Conservation (phyloP, 2,113 vertebrate species). For the Ranitomeya variabilis region DNA sequence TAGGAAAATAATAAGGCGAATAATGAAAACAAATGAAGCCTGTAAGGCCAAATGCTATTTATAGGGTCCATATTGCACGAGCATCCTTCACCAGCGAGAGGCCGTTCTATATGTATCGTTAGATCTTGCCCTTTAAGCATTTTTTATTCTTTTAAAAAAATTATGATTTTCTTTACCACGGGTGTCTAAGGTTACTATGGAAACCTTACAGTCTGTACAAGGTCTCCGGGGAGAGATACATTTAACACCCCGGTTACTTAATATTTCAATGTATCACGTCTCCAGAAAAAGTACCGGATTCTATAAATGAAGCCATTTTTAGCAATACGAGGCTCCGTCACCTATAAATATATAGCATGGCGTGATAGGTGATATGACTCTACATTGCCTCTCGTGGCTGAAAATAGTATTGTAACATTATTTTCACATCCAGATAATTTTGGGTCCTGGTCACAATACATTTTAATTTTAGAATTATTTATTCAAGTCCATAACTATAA, state of each 20-base stretch:
- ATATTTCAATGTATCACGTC: conserved; percentile 38
- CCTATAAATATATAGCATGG: not conserved
- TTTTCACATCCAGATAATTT: too few species aligned
- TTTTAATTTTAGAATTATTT: too few species aligned
- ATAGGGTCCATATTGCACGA: not conserved
- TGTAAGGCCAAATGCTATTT: not conserved
- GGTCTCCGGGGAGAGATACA: conserved; percentile 14
- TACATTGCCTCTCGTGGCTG: not conserved
- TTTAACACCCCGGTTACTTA: conserved; percentile 45
- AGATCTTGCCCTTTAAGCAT: conserved; percentile 29
- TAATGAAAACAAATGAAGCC: not conserved
- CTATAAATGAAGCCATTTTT: conserved; percentile 14
- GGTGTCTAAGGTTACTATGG: conserved; percentile 41
- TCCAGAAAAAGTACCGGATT: not conserved
- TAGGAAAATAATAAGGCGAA: not conserved
- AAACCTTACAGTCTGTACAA: conserved; percentile 22
- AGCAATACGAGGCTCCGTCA: not conserved
- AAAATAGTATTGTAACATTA: not conserved
- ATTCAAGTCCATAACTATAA: too few species aligned
- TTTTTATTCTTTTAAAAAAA: conserved; percentile 25
- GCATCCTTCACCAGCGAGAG: not conserved
- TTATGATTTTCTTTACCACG: conserved; percentile 43
- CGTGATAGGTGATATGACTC: not conserved
- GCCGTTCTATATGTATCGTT: not conserved
- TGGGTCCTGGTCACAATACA: too few species aligned